These are phyloP conservation scores for Agonopterix alstromeriana DNA, from an alignment of 2,888 invertebrate genomes.

Conservation along the genomic window DNA sequence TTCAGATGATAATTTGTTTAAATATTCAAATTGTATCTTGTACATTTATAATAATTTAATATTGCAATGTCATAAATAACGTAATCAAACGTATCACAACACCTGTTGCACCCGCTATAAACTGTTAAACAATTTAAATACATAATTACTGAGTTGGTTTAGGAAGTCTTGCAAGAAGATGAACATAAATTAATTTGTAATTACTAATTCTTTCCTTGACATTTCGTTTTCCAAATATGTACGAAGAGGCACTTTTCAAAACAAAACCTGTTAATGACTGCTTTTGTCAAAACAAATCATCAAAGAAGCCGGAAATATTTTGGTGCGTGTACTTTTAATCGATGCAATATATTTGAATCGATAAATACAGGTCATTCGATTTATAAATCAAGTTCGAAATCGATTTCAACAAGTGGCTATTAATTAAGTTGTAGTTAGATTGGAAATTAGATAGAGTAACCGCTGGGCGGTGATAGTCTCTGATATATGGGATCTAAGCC, in stretches of 20 bases:
- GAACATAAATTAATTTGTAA: conserved; percentile 14
- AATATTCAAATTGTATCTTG: too few species aligned
- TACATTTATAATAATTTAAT: too few species aligned
- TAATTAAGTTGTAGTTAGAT: conserved; percentile 76
- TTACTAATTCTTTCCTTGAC: conserved; percentile 37
- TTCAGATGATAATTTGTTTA: too few species aligned
- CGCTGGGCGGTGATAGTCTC: conserved; percentile 50
- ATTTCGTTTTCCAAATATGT: conserved; percentile 26
- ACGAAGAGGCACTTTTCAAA: conserved; percentile 6
- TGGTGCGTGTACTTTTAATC: conserved; percentile 41
- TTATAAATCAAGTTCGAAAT: conserved; percentile 72
- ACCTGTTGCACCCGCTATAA: not conserved
- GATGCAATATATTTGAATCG: conserved; percentile 50
- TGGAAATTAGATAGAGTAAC: conserved; percentile 68
- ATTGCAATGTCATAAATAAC: not conserved
- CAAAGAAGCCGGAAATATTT: conserved; percentile 30
- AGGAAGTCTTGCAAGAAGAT: conserved; percentile 16
- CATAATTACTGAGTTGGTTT: conserved; percentile 21
- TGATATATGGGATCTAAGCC: conserved; percentile 46
- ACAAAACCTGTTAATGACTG: conserved; percentile 14
- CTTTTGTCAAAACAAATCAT: conserved; percentile 39
- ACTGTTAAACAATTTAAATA: conserved; percentile 1
- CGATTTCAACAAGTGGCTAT: conserved; percentile 76
- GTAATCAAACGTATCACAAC: not conserved
- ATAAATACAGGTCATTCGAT: conserved; percentile 69